phyloP scores from a whole-genome alignment of 1,140 invertebrate genomes.

The Limonius californicus region DNA sequence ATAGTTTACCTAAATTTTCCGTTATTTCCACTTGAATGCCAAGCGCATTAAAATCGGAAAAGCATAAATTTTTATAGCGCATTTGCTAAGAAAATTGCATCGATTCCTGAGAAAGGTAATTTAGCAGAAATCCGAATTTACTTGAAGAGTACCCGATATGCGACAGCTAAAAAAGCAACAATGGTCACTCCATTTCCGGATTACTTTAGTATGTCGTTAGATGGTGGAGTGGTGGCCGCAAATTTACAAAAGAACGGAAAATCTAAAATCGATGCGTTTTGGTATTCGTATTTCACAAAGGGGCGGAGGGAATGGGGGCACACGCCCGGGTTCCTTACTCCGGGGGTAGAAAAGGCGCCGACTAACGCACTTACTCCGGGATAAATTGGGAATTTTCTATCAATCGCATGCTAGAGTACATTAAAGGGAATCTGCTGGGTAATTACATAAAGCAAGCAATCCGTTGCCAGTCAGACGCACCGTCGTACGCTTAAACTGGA shows the following conservation, averaged over 20 bases:
- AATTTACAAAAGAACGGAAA: neutral
- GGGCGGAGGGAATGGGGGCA: neutral
- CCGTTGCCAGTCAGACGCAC: slow-evolving; percentile 1
- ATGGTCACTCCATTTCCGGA: slow-evolving; percentile 37
- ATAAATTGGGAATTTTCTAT: slow-evolving; percentile 10
- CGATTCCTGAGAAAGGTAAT: slow-evolving; percentile 32
- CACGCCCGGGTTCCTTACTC: neutral
- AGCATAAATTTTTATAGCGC: slow-evolving; percentile 37
- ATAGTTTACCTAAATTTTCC: neutral
- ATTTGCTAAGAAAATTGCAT: slow-evolving; percentile 39
- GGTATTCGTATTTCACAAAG: neutral
- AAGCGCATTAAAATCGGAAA: slow-evolving; percentile 34
- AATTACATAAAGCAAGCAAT: slow-evolving; percentile 14
- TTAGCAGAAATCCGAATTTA: slow-evolving; percentile 4
- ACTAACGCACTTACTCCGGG: neutral
- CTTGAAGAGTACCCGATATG: neutral
- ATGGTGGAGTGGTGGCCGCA: neutral
- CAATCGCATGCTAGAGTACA: slow-evolving; percentile 6
- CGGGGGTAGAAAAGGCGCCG: neutral
- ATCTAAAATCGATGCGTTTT: neutral
- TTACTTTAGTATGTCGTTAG: slow-evolving; percentile 17
- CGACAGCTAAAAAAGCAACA: slow-evolving; percentile 22
- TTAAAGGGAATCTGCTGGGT: slow-evolving; percentile 4
- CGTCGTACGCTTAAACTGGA: slow-evolving; percentile 15
- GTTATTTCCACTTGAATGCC: neutral